Evolutionary conservation across 2,113 vertebrate genomes (phyloP), one percentile per base, ranked within the genome.

Genomic region (Phrynosoma blainvillii): DNA sequence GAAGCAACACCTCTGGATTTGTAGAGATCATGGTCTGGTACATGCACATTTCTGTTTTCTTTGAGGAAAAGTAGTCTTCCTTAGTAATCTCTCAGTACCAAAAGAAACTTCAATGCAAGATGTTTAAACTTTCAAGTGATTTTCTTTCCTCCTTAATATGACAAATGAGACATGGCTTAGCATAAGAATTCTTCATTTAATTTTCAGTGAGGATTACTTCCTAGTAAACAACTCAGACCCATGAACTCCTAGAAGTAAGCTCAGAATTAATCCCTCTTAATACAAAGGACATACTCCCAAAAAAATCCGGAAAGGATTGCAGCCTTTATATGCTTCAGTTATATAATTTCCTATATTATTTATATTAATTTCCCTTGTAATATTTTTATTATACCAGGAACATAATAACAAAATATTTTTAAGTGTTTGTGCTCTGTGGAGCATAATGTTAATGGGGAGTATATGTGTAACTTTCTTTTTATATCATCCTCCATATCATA

Each of bases 21-120:
- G 82, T 13, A 84, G 5, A 68, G 7, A 68, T 76, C 77, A 84
- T 2, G 82, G 0, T 11, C 52, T 30, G 76, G 14, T 66, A 84
- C 91, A 90, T 82, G 20, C 2, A 87, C 0, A 89, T 95, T 92
- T 93, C 73, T 93, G 2, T 84, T 92, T 82, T 88, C 47, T 54
- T 88, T 10, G 25, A 85, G 40, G 13, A 91, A 90, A 94, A 84
- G 88, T 85, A 82, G 25, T 88, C 93, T 90, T 90, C 73, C 81
- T 18, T 62, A 2, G 59, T 62, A 62, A 62, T 62, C 59, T 62
- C 18, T 62, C 14, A 84, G 95, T 52, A 59, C 25, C 89, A 74
- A 78, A 92, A 91, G 62, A 30, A 87, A 9, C 73, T 88, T 85
- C 74, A 91, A 87, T 8, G 79, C 3, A 74, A 82, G 2, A 90